These are phyloP conservation scores for Falco concolor DNA, from an alignment of 2,797 vertebrate species.

Conservation along the genomic window DNA sequence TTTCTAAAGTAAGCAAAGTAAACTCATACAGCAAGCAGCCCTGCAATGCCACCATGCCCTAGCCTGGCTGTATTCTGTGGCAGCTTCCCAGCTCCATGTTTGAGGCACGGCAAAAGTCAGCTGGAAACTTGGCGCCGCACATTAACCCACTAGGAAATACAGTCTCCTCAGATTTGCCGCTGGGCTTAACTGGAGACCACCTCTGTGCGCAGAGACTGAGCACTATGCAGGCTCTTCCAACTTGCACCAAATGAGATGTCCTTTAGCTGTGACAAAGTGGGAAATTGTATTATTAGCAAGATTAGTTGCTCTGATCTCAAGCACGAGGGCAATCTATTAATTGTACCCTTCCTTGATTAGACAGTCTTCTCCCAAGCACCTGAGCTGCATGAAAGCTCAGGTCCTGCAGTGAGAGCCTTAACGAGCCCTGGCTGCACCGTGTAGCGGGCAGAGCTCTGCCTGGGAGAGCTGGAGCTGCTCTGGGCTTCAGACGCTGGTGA, in stretches of 20 bases:
- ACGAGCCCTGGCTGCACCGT: rapidly evolving
- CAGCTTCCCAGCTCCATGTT: not conserved
- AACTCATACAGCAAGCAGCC: not conserved
- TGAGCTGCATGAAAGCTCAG: not conserved
- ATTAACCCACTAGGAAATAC: not conserved
- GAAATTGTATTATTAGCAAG: not conserved
- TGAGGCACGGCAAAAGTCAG: not conserved
- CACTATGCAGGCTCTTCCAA: not conserved
- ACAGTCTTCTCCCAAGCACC: not conserved
- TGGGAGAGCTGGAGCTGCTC: not conserved
- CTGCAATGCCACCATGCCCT: not conserved
- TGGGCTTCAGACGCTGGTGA: not conserved
- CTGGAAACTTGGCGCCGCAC: not conserved
- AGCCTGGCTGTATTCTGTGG: not conserved
- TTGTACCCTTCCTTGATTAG: not conserved
- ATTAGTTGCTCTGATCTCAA: not conserved
- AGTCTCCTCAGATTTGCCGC: not conserved
- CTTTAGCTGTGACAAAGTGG: not conserved
- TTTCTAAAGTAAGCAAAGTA: not conserved
- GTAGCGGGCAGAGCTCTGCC: not conserved
- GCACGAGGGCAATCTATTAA: not conserved
- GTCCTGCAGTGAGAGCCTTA: not conserved
- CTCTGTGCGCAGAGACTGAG: not conserved
- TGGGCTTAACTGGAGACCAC: not conserved
- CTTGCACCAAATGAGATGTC: not conserved